Evolutionary conservation across 2,888 invertebrate species (phyloP).

Genomic region (Eurytoma californica): DNA sequence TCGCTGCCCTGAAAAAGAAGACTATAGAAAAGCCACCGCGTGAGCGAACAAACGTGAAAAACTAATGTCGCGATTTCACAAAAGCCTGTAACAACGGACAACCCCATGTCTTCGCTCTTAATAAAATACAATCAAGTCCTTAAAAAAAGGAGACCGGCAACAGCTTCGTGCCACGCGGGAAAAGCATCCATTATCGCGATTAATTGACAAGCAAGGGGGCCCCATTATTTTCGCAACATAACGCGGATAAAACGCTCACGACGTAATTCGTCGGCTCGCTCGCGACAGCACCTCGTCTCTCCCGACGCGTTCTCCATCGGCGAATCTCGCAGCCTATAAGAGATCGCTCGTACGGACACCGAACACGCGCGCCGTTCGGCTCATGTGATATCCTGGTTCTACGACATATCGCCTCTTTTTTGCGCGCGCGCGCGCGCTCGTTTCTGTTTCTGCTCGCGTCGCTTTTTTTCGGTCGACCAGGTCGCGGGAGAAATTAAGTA

Average conservation of each 20-base stretch:
- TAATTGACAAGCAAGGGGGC: conserved; percentile 39
- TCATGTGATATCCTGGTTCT: conserved; percentile 39
- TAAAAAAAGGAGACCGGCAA: background rate
- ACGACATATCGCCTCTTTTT: conserved; percentile 18
- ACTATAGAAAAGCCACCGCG: no score
- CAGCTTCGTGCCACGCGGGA: background rate
- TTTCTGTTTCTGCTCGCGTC: background rate
- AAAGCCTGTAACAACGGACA: no score
- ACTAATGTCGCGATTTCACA: background rate
- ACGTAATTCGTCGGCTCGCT: conserved; percentile 25
- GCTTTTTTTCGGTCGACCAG: background rate
- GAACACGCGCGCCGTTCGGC: conserved; percentile 17
- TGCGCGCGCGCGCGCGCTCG: background rate
- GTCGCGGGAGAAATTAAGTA: conserved; percentile 23
- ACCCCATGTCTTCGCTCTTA: background rate
- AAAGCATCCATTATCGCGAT: conserved; percentile 41
- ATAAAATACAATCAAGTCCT: conserved; percentile 39
- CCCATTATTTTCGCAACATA: conserved; percentile 45
- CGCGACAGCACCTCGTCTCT: background rate
- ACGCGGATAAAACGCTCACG: conserved; percentile 28
- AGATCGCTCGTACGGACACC: background rate
- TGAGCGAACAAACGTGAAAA: no score
- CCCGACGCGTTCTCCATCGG: background rate
- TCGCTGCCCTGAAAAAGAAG: no score
- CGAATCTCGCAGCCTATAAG: conserved; percentile 30